These are phyloP conservation scores for Hydropotes inermis DNA, from an alignment of 2,113 vertebrate genomes.

Conservation along the genomic window DNA sequence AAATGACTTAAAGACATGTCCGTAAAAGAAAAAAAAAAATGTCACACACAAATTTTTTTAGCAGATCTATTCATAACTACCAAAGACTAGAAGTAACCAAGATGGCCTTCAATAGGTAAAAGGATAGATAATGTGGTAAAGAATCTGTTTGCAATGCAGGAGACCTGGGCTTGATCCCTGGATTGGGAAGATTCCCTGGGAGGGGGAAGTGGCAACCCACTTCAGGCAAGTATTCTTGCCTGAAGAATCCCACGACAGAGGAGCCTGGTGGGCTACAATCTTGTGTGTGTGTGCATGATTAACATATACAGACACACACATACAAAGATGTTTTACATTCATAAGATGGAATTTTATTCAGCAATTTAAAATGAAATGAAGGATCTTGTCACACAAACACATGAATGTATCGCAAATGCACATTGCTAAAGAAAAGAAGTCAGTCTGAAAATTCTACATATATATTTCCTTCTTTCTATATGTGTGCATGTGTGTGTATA, in stretches of 20 bases:
- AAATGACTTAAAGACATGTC: not conserved
- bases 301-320: not conserved
- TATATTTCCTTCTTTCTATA: not conserved
- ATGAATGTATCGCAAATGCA: not conserved
- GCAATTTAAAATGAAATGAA: not conserved
- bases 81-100: not conserved
- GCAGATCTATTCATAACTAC: not conserved
- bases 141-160: not conserved
- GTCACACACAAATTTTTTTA: not conserved
- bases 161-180: not conserved
- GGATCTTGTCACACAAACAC: not conserved
- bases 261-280: not conserved
- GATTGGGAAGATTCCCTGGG: not conserved
- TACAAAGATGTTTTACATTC: not conserved
- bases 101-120: not conserved
- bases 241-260: not conserved
- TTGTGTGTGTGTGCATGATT: not conserved
- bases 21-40: not conserved
- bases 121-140: not conserved
- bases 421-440: not conserved
- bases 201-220: not conserved
- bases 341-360: not conserved
- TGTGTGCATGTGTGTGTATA: not conserved
- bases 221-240: not conserved
- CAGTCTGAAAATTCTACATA: not conserved